phyloP scores from a whole-genome alignment of 2,888 invertebrate species.

The Cryptocheilus praepositus region DNA sequence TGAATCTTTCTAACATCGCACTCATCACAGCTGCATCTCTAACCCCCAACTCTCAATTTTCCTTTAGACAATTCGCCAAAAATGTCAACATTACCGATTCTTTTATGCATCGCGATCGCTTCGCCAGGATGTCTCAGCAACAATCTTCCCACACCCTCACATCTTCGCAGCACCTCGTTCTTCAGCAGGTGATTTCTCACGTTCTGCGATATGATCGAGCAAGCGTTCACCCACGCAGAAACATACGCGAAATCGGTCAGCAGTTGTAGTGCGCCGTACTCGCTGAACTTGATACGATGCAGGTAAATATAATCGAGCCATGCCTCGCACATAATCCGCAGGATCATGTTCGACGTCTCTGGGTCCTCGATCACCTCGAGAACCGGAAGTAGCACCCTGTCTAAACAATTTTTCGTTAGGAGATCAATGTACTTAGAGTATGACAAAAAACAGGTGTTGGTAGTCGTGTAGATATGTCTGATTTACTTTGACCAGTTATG shows the following conservation, averaged over 20 bases:
- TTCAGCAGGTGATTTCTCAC: slow-evolving; percentile 74
- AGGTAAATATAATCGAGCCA: slow-evolving; percentile 92
- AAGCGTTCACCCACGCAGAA: slow-evolving; percentile 84
- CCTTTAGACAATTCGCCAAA: too few species aligned
- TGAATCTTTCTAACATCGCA: too few species aligned
- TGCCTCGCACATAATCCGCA: slow-evolving; percentile 89
- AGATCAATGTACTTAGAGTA: background rate
- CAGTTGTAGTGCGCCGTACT: slow-evolving; percentile 86
- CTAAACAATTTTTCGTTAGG: slow-evolving; percentile 69
- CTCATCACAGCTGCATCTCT: too few species aligned
- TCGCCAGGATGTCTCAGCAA: slow-evolving; percentile 89
- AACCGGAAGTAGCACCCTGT: slow-evolving; percentile 86
- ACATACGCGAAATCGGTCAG: slow-evolving; percentile 89
- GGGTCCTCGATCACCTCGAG: slow-evolving; percentile 85
- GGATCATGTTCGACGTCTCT: slow-evolving; percentile 84
- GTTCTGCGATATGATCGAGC: slow-evolving; percentile 77
- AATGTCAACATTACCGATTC: slow-evolving; percentile 34
- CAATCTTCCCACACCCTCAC: slow-evolving; percentile 90
- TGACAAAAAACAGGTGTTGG: too few species aligned
- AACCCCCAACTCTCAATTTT: too few species aligned
- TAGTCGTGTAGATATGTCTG: too few species aligned
- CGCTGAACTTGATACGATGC: slow-evolving; percentile 86
- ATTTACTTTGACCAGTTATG: too few species aligned
- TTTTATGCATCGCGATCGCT: slow-evolving; percentile 83
- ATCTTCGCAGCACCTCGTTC: slow-evolving; percentile 80